Conservation (phyloP, 2,797 vertebrate genomes). For the Chelon labrosus region DNA sequence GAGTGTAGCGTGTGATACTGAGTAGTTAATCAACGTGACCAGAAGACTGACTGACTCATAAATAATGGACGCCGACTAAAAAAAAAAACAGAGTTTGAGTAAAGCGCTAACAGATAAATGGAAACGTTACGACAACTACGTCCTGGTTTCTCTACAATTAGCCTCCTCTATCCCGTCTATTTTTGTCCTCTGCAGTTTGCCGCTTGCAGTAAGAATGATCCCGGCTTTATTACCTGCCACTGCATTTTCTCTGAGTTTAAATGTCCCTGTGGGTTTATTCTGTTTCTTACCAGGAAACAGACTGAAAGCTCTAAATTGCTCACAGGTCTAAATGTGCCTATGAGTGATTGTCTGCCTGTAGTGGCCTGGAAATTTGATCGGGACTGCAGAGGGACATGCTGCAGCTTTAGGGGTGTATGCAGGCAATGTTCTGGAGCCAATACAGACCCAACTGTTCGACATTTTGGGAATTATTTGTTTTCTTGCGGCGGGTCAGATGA, state of each 20-base stretch:
- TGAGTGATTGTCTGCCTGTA: constrained; percentile 10
- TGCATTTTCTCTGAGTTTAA: constrained; percentile 32
- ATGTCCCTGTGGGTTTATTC: constrained; percentile 21
- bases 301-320: constrained; percentile 5
- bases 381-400: background rate
- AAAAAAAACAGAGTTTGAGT: constrained; percentile 17
- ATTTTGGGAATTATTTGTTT: background rate
- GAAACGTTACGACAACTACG: constrained; percentile 4
- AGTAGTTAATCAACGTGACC: constrained; percentile 9
- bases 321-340: constrained; percentile 1
- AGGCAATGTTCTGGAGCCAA: background rate
- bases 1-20: background rate
- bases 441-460: background rate
- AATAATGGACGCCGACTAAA: constrained; percentile 4
- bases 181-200: constrained; percentile 28
- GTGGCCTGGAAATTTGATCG: background rate
- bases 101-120: background rate
- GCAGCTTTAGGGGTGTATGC: background rate
- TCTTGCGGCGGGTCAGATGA: background rate
- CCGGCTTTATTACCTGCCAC: constrained; percentile 11
- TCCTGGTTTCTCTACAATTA: constrained; percentile 9
- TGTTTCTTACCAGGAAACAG: constrained; percentile 16
- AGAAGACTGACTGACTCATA: constrained; percentile 35
- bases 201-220: constrained; percentile 19
- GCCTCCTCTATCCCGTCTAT: no score